Evolutionary conservation across 2,113 vertebrate genomes (phyloP).

Genomic region (Paradoxurus hermaphroditus): DNA sequence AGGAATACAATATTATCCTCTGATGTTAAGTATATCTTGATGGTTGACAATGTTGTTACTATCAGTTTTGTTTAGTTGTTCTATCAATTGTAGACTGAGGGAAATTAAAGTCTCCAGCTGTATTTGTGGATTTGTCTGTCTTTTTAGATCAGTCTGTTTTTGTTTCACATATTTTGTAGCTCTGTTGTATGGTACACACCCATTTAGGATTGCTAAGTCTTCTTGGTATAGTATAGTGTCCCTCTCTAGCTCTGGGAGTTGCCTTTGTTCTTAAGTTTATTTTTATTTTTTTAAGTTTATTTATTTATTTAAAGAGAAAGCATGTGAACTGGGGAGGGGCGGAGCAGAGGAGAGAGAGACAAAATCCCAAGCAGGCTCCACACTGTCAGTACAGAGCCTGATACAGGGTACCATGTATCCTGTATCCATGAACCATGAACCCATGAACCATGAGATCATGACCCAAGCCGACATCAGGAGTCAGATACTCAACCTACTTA

Average conservation of each 20-base stretch:
- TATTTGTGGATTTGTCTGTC: neutral
- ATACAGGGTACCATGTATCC: no score
- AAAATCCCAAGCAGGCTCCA: no score
- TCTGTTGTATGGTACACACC: neutral
- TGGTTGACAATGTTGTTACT: neutral
- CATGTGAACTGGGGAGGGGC: no score
- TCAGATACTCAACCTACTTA: no score
- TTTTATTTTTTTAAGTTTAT: no score
- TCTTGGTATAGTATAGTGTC: neutral
- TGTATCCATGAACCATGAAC: no score
- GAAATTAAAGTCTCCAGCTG: neutral
- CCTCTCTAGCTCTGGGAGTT: neutral
- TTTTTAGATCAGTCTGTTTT: neutral
- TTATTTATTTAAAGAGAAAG: no score
- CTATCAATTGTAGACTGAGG: neutral
- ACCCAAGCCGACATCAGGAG: no score
- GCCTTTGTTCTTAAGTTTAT: neutral
- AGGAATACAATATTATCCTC: neutral
- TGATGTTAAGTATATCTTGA: neutral
- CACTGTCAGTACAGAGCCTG: no score
- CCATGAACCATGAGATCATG: no score
- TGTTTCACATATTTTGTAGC: neutral
- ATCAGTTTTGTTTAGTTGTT: neutral
- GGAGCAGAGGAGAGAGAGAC: no score
- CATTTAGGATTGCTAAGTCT: neutral